Conservation (phyloP, 2,888 invertebrate species). For the Acleris sparsana region DNA sequence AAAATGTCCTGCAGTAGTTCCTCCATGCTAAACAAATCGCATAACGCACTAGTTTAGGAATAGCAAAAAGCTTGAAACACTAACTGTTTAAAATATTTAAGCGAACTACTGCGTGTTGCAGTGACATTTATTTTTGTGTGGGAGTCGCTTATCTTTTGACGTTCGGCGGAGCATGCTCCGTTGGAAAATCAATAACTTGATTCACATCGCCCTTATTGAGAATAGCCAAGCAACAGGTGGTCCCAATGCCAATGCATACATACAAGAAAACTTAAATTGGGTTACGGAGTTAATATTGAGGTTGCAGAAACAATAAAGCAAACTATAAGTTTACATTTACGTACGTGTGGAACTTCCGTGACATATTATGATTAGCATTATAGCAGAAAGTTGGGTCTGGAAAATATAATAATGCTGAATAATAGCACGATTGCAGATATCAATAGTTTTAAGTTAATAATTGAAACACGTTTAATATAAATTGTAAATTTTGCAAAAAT, state of each 20-base stretch:
- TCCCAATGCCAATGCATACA: conserved; percentile 19
- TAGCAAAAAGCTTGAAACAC: background rate
- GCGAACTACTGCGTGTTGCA: conserved; percentile 40
- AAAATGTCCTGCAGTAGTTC: conserved; percentile 92
- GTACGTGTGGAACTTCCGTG: background rate
- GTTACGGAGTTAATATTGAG: background rate
- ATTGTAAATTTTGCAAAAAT: background rate
- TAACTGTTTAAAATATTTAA: conserved; percentile 14
- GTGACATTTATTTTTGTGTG: conserved; percentile 51
- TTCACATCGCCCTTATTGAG: conserved; percentile 45
- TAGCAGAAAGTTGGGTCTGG: background rate
- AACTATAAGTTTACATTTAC: background rate
- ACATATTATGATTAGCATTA: background rate
- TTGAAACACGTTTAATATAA: conserved; percentile 1
- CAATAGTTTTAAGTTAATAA: background rate
- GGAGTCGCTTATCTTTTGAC: conserved; percentile 69
- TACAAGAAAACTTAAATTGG: background rate
- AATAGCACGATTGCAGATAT: background rate
- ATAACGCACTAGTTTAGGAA: conserved; percentile 30
- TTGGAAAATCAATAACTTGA: conserved; percentile 71
- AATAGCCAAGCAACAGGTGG: conserved; percentile 63
- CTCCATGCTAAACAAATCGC: conserved; percentile 86
- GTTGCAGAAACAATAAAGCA: background rate
- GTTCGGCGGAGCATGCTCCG: conserved; percentile 72
- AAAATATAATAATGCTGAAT: background rate